These are phyloP conservation scores for Trochalopteron elliotii DNA, from an alignment of 2,113 vertebrate genomes.

Conservation along the genomic window DNA sequence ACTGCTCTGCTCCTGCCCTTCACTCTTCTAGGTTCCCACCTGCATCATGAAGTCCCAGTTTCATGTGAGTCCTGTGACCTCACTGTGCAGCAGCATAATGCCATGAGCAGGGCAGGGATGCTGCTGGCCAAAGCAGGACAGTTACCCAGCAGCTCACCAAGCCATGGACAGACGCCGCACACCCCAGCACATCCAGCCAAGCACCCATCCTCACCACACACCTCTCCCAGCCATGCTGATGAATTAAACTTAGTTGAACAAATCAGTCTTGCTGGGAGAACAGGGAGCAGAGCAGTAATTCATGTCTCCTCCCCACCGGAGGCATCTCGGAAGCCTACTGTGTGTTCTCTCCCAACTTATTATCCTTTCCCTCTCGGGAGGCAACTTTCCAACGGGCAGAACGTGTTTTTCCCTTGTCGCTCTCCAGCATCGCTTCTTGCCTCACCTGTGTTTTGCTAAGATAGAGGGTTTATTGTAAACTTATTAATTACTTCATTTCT, in stretches of 20 bases:
- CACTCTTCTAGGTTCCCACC: neutral
- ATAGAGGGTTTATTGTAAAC: conserved; percentile 71
- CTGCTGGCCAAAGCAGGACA: neutral
- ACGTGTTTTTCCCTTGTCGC: conserved; percentile 32
- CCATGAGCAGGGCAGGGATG: neutral
- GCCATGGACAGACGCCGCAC: rapidly evolving
- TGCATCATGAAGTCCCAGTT: neutral
- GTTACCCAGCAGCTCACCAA: neutral
- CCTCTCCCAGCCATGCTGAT: neutral
- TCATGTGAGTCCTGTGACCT: rapidly evolving
- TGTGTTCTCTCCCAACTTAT: conserved; percentile 12
- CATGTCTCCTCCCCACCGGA: neutral
- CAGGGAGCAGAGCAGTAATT: neutral
- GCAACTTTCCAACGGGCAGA: conserved; percentile 24
- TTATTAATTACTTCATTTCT: conserved; percentile 76
- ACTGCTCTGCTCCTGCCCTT: neutral
- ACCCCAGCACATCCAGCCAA: rapidly evolving
- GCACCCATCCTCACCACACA: neutral
- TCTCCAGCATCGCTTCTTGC: conserved; percentile 27
- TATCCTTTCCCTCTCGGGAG: conserved; percentile 18
- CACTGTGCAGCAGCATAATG: rapidly evolving
- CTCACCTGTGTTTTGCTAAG: conserved; percentile 66
- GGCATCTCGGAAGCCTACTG: neutral
- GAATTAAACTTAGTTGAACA: neutral
- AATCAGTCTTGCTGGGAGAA: neutral